These are phyloP conservation scores for Chrysolina haemoptera DNA, from an alignment of 2,888 invertebrate genomes.

Conservation along the genomic window DNA sequence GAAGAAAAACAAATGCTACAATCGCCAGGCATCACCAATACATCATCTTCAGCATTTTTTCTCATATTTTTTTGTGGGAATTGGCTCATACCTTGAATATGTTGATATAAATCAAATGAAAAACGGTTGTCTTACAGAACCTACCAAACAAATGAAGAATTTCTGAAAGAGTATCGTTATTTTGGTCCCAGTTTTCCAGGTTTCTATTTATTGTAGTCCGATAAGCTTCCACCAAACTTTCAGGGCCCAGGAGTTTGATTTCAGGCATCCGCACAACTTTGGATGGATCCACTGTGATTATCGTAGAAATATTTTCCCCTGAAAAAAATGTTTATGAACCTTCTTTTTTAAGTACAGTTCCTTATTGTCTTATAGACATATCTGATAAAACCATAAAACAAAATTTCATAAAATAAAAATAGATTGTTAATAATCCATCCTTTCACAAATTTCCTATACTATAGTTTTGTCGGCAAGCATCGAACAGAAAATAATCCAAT, in stretches of 20 bases:
- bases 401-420: too few species aligned
- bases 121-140: not conserved
- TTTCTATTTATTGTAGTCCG: conserved; percentile 61
- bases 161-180: conserved; percentile 61
- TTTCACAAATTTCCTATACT: too few species aligned
- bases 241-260: conserved; percentile 68
- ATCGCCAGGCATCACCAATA: conserved; percentile 61
- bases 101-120: not conserved
- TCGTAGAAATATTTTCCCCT: conserved; percentile 66
- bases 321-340: conserved; percentile 35
- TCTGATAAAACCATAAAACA: too few species aligned
- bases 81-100: conserved; percentile 59
- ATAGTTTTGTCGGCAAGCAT: too few species aligned
- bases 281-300: conserved; percentile 65
- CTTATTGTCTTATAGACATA: not conserved
- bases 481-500: too few species aligned
- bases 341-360: not conserved
- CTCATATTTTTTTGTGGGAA: conserved; percentile 58
- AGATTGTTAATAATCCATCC: too few species aligned
- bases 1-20: conserved; percentile 69
- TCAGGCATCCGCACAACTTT: conserved; percentile 63
- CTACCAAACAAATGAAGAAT: conserved; percentile 66
- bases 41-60: conserved; percentile 45
- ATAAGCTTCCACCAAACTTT: conserved; percentile 59
- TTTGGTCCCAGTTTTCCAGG: conserved; percentile 64